phyloP scores from a whole-genome alignment of 2,113 vertebrate species.

The Corythornis cristatus region DNA sequence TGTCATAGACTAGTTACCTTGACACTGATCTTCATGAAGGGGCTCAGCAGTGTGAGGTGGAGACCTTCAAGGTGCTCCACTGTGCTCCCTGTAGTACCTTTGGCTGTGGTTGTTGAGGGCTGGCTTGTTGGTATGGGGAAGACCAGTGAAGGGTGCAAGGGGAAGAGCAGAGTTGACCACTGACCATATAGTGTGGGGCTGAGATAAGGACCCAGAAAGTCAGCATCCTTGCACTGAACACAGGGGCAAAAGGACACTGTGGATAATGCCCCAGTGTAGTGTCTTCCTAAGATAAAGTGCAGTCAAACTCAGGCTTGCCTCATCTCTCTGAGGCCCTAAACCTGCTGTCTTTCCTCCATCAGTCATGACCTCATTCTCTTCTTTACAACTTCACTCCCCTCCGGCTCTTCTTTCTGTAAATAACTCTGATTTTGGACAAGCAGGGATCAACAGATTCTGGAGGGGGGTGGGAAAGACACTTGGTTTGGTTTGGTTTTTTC shows the following conservation, averaged over 20 bases:
- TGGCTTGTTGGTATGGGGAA: not conserved
- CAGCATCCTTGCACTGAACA: conserved; percentile 20
- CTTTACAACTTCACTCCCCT: conserved; percentile 56
- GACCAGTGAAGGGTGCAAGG: not conserved
- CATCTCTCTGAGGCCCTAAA: conserved; percentile 64
- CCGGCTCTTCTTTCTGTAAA: conserved; percentile 79
- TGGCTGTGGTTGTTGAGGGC: not conserved
- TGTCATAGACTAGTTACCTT: not conserved
- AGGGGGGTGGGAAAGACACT: conserved; percentile 70
- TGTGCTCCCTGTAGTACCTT: not conserved
- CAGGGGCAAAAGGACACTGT: not conserved
- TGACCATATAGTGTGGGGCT: not conserved
- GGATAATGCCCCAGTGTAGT: conserved; percentile 28
- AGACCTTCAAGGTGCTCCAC: not conserved
- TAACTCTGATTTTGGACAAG: conserved; percentile 79
- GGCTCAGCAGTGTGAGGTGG: not conserved
- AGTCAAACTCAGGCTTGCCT: conserved; percentile 72
- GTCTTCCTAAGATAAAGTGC: conserved; percentile 63
- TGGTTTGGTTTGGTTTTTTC: conserved; percentile 32
- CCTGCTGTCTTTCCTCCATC: conserved; percentile 20
- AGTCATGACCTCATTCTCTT: conserved; percentile 49
- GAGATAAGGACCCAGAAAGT: conserved; percentile 8
- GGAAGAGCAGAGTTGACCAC: not conserved
- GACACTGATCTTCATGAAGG: not conserved
- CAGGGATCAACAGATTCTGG: conserved; percentile 79